Percentiles rank a stretch among this genome's conserved stretches.
Evolutionary conservation across 2,113 vertebrate species (phyloP).

Genomic region (Sorex araneus): DNA sequence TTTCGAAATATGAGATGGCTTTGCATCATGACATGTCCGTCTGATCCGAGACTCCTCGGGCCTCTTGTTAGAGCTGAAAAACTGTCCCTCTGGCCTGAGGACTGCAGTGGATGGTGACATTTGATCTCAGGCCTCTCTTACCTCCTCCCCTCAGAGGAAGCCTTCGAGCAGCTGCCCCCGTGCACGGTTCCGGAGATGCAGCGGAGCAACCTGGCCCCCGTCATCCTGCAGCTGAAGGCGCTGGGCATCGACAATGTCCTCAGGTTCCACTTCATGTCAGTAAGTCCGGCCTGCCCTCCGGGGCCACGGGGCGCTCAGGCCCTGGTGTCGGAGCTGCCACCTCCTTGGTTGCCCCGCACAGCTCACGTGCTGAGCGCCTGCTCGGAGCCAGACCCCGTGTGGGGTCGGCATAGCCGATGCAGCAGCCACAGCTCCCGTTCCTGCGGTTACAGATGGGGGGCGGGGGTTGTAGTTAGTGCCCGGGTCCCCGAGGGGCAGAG

Average conservation of each 20-base stretch:
- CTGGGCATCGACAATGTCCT: constrained; percentile 98
- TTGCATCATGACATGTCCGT: not conserved
- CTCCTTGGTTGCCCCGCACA: not conserved
- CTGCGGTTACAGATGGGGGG: not conserved
- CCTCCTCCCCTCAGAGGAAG: constrained; percentile 93
- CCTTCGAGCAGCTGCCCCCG: constrained; percentile 96
- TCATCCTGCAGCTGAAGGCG: constrained; percentile 98
- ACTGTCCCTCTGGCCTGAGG: not conserved
- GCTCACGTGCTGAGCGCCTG: not conserved
- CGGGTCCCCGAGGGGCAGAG: not conserved
- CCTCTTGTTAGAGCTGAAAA: not conserved
- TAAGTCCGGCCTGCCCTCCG: constrained; percentile 86
- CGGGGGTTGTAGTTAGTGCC: no score
- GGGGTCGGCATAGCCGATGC: no score
- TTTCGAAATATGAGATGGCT: not conserved
- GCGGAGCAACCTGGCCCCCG: constrained; percentile 96
- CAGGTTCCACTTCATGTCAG: constrained; percentile 98
- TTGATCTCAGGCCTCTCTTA: constrained; percentile 44
- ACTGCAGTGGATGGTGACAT: constrained; percentile 57
- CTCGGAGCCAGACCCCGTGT: not conserved
- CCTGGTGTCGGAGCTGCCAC: not conserved
- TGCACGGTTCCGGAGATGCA: constrained; percentile 98
- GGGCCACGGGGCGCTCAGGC: not conserved
- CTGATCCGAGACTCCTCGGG: not conserved
- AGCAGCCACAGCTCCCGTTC: not conserved